Conservation (phyloP, 2,113 vertebrate genomes). For the Sander vitreus region DNA sequence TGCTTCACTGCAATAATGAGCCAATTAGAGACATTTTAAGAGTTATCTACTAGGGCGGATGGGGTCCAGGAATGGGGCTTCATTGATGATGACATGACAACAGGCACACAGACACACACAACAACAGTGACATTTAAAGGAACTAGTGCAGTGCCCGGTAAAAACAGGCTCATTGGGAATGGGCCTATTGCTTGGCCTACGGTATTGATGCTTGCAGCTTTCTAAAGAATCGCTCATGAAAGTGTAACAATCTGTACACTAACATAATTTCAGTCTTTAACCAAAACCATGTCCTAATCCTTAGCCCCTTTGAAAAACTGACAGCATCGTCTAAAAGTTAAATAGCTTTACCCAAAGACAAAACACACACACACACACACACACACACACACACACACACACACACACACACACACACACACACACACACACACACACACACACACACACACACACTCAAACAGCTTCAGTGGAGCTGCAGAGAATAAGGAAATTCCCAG, state of each 20-base stretch:
- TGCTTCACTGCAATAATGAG: slow-evolving; percentile 28
- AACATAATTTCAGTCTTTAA: neutral
- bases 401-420: neutral
- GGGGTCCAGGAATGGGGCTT: neutral
- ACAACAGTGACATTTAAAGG: no score
- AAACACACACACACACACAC: neutral
- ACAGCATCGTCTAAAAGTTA: neutral
- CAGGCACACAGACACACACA: neutral
- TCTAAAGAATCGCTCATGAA: neutral
- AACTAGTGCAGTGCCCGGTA: no score
- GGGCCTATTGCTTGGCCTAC: no score
- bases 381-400: neutral
- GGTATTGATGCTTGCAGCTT: no score
- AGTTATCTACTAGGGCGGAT: neutral
- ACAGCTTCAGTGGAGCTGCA: neutral
- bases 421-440: neutral
- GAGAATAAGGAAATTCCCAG: neutral
- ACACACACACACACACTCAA: neutral
- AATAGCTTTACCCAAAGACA: no score
- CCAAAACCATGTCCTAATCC: no score
- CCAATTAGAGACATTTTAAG: slow-evolving; percentile 36
- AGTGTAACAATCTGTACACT: neutral
- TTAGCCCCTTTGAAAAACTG: neutral
- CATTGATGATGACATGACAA: neutral
- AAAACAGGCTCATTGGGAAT: no score